Conservation (phyloP, 37 sponge, comb jelly and placozoan genomes). For the Spongia lamella region DNA sequence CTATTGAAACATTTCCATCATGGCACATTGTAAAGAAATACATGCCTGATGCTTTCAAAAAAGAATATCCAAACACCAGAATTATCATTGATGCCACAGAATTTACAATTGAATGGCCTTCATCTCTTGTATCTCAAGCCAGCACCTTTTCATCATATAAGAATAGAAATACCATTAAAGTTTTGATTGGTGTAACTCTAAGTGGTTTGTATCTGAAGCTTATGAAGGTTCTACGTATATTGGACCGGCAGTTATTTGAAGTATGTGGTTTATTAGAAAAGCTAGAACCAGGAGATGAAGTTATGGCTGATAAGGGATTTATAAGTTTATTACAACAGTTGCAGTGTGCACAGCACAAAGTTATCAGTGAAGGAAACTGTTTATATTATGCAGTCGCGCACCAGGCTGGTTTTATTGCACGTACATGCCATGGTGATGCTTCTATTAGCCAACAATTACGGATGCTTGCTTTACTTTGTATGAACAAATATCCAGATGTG, state of each 20-base stretch:
- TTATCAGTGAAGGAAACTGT: background rate
- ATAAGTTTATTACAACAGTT: no score
- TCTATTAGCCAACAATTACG: conserved; percentile 20
- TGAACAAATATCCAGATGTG: no score
- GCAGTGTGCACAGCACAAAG: no score
- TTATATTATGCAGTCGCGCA: conserved; percentile 20
- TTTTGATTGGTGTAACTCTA: conserved; percentile 50
- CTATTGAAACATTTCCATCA: background rate
- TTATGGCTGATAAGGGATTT: conserved; percentile 65
- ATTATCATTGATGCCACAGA: conserved; percentile 44
- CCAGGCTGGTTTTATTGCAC: background rate
- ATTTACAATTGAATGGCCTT: conserved; percentile 31
- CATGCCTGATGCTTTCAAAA: conserved; percentile 5
- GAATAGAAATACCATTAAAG: conserved; percentile 50
- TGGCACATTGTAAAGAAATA: background rate
- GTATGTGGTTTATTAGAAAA: conserved; percentile 45
- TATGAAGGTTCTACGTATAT: conserved; percentile 46
- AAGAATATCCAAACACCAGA: conserved; percentile 7
- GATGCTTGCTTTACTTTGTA: conserved; percentile 9
- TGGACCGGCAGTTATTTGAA: conserved; percentile 32
- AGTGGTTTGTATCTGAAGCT: conserved; percentile 47
- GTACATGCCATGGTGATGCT: background rate
- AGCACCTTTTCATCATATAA: conserved; percentile 58
- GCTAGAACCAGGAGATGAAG: conserved; percentile 39
- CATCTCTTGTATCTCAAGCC: conserved; percentile 26